phyloP scores from a whole-genome alignment of 2,113 vertebrate species.

The Rhombomys opimus region DNA sequence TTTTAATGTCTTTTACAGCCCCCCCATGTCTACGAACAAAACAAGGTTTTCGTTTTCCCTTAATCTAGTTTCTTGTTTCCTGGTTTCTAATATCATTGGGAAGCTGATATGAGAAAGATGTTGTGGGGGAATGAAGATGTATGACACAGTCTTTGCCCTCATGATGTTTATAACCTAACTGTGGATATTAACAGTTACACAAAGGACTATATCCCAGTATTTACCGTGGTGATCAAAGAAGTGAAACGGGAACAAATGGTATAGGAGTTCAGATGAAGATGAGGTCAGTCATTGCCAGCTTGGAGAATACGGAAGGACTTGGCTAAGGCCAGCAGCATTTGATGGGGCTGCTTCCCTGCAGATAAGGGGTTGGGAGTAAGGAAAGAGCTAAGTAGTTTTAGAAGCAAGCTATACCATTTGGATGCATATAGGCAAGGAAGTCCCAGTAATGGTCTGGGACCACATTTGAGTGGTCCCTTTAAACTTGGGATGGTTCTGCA shows the following conservation, averaged over 20 bases:
- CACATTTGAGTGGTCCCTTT: neutral
- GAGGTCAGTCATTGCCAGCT: neutral
- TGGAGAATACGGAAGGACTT: neutral
- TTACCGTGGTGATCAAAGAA: conserved; percentile 31
- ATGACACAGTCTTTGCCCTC: conserved; percentile 12
- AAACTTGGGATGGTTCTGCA: neutral
- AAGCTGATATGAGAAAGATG: neutral
- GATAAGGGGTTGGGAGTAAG: neutral
- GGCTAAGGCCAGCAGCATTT: neutral
- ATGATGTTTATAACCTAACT: conserved; percentile 38
- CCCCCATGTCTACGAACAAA: neutral
- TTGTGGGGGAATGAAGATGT: neutral
- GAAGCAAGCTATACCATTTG: neutral
- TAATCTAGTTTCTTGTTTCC: conserved; percentile 35
- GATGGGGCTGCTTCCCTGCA: neutral
- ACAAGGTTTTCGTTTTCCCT: conserved; percentile 7
- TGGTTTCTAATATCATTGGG: conserved; percentile 40
- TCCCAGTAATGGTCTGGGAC: neutral
- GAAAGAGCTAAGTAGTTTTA: neutral
- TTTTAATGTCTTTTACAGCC: conserved; percentile 23
- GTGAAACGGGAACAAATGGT: conserved; percentile 22
- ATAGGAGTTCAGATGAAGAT: neutral
- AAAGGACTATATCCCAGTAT: neutral
- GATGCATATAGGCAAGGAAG: neutral
- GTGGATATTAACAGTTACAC: conserved; percentile 8